Evolutionary conservation across 1,140 invertebrate genomes (phyloP), one percentile per base, ranked within the genome.

Genomic region (Diachasmimorpha longicaudata): DNA sequence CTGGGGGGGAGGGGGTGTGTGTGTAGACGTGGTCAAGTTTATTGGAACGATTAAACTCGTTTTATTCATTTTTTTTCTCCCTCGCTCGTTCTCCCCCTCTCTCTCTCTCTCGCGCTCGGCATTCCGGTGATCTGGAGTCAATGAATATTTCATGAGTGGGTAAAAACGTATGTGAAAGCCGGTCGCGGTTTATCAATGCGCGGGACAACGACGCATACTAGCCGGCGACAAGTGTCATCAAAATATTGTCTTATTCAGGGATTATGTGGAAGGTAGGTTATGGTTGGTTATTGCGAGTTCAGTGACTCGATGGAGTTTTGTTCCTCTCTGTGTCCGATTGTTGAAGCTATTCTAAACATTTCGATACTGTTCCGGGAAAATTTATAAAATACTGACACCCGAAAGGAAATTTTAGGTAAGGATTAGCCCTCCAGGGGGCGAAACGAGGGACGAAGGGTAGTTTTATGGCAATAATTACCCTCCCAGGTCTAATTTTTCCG

Each of bases 111-210:
- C 19, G 25, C 8, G 5, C 58, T 8, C 23, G 0, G 3, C 39
- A 71, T 71, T 76, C 70, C 46, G 52, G 52, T 48, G 46, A 19
- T 67, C 31, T 31, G 2, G 31, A 69, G 10, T 44, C 11, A n/a
- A 76, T 76, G 74, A 76, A 76, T 71, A 58, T 71, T 76, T 76
- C 69, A 76, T 76, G 69, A 76, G 67, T 39, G 42, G 23, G 70
- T 42, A 42, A 14, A 46, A 58, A 58, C 19, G n/a, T 1, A 2
- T 58, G 3, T 58, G 16, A 58, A 58, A 58, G 13, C 19, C 44
- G 31, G 31, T 31, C 31, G 16, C 55, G 21, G 42, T 58, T 77
- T 68, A 77, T 77, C 71, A 52, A 77, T 77, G 66, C 21, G 39
- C 44, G 39, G 42, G 42, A 13, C 68, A 69, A 36, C 25, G 23